A percentile compares a stretch with the other conserved stretches of the same genome.
phyloP scores from a whole-genome alignment of 64 coral and sea anemone genomes.

The Acropora tenuis region DNA sequence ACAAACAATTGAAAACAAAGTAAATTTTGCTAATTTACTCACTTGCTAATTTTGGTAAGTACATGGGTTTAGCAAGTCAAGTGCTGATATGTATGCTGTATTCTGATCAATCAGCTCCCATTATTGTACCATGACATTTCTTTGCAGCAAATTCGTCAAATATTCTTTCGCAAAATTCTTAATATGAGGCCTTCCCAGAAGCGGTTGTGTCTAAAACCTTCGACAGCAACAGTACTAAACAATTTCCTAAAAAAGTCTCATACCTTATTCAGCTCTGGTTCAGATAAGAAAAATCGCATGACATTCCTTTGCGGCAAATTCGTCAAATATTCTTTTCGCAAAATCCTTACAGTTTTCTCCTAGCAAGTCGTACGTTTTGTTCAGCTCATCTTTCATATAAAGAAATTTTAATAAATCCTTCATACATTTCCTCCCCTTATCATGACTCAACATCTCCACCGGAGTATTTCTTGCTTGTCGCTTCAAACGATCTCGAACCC shows the following conservation, averaged over 20 bases:
- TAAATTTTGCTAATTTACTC: too few species aligned
- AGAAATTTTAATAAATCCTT: slow-evolving; percentile 3
- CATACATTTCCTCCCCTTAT: slow-evolving; percentile 18
- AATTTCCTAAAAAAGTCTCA: too few species aligned
- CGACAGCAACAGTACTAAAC: too few species aligned
- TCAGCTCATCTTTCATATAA: neutral
- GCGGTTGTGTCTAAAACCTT: too few species aligned
- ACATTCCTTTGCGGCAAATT: neutral
- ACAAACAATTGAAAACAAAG: too few species aligned
- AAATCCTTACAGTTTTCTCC: slow-evolving; percentile 8
- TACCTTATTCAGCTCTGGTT: too few species aligned
- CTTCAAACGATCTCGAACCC: neutral
- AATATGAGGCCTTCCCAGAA: too few species aligned
- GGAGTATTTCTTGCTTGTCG: neutral
- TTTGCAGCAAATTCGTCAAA: slow-evolving; percentile 6
- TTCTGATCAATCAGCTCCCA: neutral
- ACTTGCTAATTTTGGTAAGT: too few species aligned
- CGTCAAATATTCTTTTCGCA: slow-evolving; percentile 24
- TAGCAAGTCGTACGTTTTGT: neutral
- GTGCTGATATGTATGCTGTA: too few species aligned
- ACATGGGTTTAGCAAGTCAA: too few species aligned
- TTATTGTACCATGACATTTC: neutral
- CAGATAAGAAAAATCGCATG: too few species aligned
- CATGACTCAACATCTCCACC: neutral
- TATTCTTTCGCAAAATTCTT: slow-evolving; percentile 30